Evolutionary conservation across 2,797 vertebrate genomes (phyloP).

Genomic region (Podargus strigoides): DNA sequence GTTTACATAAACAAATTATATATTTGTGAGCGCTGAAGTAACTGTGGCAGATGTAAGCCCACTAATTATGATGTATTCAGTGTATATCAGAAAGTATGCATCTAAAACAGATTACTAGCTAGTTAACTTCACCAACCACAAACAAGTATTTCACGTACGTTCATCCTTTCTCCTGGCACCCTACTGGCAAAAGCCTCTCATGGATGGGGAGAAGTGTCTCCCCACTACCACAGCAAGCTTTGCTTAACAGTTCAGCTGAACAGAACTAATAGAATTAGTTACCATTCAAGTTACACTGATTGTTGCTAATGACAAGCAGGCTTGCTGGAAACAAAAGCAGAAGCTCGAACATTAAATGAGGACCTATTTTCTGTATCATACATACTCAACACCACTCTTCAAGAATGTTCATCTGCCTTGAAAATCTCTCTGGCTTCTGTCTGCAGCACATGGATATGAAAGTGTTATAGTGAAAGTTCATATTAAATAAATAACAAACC

Average conservation of each 20-base stretch:
- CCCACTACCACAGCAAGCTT: not conserved
- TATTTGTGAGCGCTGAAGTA: slow-evolving; percentile 13
- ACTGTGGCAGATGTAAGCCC: slow-evolving; percentile 27
- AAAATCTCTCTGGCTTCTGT: not conserved
- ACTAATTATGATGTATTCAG: slow-evolving; percentile 55
- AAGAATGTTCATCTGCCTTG: not conserved
- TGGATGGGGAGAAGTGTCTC: not conserved
- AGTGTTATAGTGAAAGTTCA: slow-evolving; percentile 60
- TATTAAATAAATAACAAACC: slow-evolving; percentile 48
- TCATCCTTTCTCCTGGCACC: not conserved
- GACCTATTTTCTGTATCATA: not conserved
- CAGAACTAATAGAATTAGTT: slow-evolving; percentile 50
- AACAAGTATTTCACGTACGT: slow-evolving; percentile 10
- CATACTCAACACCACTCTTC: not conserved
- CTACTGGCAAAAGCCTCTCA: not conserved
- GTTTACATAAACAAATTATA: slow-evolving; percentile 60
- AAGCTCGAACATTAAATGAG: not conserved
- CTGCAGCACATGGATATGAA: slow-evolving; percentile 21
- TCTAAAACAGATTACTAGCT: slow-evolving; percentile 51
- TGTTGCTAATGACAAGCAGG: not conserved
- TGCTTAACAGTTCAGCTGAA: slow-evolving; percentile 51
- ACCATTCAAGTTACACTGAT: slow-evolving; percentile 31
- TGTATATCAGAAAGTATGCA: not conserved
- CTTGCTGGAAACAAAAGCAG: not conserved
- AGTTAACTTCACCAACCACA: slow-evolving; percentile 42